Conservation (phyloP, 2,113 vertebrate species). For the Hippocampus abdominalis region DNA sequence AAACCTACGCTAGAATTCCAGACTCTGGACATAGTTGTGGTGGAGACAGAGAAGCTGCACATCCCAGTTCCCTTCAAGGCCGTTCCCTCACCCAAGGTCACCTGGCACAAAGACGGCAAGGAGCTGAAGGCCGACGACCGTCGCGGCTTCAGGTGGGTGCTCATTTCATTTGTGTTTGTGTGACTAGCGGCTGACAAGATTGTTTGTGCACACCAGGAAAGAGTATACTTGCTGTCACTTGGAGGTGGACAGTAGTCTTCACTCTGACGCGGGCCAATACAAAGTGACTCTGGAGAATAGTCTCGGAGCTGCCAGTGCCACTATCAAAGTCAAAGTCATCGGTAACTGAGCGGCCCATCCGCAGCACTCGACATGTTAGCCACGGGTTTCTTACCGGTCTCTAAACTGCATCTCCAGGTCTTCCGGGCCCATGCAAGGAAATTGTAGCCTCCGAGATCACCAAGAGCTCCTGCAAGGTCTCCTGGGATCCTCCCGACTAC, state of each 20-base stretch:
- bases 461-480: conserved; percentile 91
- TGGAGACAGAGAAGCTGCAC: conserved; percentile 91
- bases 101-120: conserved; percentile 95
- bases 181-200: conserved; percentile 12
- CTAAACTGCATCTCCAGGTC: conserved; percentile 67
- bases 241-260: conserved; percentile 83
- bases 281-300: conserved; percentile 94
- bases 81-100: conserved; percentile 87
- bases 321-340: conserved; percentile 97
- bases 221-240: conserved; percentile 84
- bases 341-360: conserved; percentile 69
- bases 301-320: conserved; percentile 85
- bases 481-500: conserved; percentile 94
- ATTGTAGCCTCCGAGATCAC: conserved; percentile 91
- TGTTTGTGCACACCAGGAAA: conserved; percentile 40
- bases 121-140: conserved; percentile 88
- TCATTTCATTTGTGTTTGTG: not conserved
- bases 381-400: not conserved
- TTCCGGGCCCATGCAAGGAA: conserved; percentile 92
- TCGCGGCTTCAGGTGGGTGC: conserved; percentile 75
- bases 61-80: conserved; percentile 90
- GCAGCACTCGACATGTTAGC: not conserved
- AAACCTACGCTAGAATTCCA: conserved; percentile 90
- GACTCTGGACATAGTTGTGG: conserved; percentile 87
- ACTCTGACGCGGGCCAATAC: conserved; percentile 88